These are phyloP conservation scores for Phorcus lineatus DNA, from an alignment of 2,888 invertebrate species.

Conservation along the genomic window DNA sequence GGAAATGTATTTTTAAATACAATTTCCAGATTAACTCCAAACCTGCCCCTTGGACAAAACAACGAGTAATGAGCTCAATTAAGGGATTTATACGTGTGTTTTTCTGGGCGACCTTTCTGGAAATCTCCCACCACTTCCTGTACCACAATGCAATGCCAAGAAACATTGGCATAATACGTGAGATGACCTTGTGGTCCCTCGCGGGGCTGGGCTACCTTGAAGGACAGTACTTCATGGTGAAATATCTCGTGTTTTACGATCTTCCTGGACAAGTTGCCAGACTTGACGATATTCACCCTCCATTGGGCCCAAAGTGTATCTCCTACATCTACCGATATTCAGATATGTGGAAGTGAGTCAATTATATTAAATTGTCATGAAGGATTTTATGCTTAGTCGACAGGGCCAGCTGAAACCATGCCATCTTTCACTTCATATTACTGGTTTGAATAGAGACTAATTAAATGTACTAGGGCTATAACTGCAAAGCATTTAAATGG, in stretches of 20 bases:
- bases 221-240: slow-evolving; percentile 93
- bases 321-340: slow-evolving; percentile 94
- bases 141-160: slow-evolving; percentile 87
- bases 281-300: slow-evolving; percentile 81
- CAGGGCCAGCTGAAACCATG: too few relatives aligned
- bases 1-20: background rate
- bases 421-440: too few relatives aligned
- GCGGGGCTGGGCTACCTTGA: slow-evolving; percentile 91
- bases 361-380: background rate
- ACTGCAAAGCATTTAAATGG: too few relatives aligned
- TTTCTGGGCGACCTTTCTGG: slow-evolving; percentile 84
- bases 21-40: slow-evolving; percentile 40
- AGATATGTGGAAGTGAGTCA: slow-evolving; percentile 89
- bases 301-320: slow-evolving; percentile 89
- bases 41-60: slow-evolving; percentile 23
- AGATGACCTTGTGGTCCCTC: slow-evolving; percentile 83
- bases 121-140: slow-evolving; percentile 86
- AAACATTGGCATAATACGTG: slow-evolving; percentile 77
- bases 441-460: too few relatives aligned
- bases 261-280: slow-evolving; percentile 84
- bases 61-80: slow-evolving; percentile 40
- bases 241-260: slow-evolving; percentile 93
- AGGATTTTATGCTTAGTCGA: too few relatives aligned
- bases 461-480: too few relatives aligned
- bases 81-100: slow-evolving; percentile 78